Evolutionary conservation across 1,140 invertebrate species (phyloP), one percentile per base, ranked within the genome.

Genomic region (Stegodyphus mimosarum): DNA sequence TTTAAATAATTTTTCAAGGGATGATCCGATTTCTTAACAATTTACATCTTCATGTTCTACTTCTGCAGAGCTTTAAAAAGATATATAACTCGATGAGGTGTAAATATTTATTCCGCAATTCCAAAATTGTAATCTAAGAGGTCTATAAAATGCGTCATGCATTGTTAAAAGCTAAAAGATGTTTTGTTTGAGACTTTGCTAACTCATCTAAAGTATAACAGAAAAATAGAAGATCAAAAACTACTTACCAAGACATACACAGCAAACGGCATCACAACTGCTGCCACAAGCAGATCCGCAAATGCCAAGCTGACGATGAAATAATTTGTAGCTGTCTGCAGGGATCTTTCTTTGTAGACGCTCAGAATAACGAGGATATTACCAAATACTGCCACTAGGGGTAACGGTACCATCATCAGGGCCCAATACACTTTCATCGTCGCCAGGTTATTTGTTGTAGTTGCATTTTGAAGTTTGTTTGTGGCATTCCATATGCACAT

Each of bases 271-370:
- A 99, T 99, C 83, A 99, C 98, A 69, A 98, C 93, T 6, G 97
- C 94, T 49, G 97, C 98, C 3, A 99, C 98, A 80, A 99, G 93
- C 18, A 99, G 93, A 92, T 99, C 98, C 13, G 98, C 98, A 11
- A 99, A 93, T n/a, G 98, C 98, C 88, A 99, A 92, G 86, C 96
- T 98, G 87, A 99, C 97, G 90, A 99, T 99, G 92, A 99, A 99
- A 91, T 99, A 99, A 91, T 99, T 99, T 72, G 98, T 99, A 81
- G 96, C 96, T 7, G 97, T 97, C 90, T 98, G 96, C 71, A 99
- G 91, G 71, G 95, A 93, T 87, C 96, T 92, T 91, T 99, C 97
- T 66, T 96, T 92, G 79, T 94, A 94, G 11, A 99, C 98, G 88
- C 96, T 96, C 88, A 98, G 91, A 87, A 99, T 99, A 77, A 99